Evolutionary conservation across 2,888 invertebrate genomes (phyloP).

Genomic region (Ornithoptera priamus): DNA sequence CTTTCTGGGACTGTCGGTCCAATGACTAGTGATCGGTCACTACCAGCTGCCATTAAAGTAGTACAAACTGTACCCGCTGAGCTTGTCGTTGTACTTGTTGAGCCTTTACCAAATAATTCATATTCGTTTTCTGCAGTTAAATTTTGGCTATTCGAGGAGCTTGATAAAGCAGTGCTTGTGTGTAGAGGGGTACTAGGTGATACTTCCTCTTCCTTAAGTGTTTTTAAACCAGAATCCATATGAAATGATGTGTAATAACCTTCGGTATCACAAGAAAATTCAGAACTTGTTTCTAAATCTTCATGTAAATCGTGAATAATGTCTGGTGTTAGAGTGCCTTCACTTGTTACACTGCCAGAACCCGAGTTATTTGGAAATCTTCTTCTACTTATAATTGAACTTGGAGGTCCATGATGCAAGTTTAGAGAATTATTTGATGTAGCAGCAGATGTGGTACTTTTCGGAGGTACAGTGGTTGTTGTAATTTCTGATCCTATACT

Average conservation of each 20-base stretch:
- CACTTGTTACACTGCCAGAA: constrained; percentile 91
- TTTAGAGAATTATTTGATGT: constrained; percentile 86
- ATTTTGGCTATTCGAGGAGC: constrained; percentile 85
- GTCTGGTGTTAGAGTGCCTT: constrained; percentile 91
- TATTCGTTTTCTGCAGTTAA: constrained; percentile 92
- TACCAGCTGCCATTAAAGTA: constrained; percentile 85
- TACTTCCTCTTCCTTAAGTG: constrained; percentile 85
- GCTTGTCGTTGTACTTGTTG: constrained; percentile 93
- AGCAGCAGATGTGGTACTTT: constrained; percentile 84
- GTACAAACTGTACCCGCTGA: constrained; percentile 95
- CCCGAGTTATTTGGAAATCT: constrained; percentile 86
- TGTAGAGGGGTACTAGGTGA: constrained; percentile 86
- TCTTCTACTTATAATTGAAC: constrained; percentile 84
- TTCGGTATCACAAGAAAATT: constrained; percentile 97
- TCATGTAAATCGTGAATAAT: constrained; percentile 89
- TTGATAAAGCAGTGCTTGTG: constrained; percentile 84
- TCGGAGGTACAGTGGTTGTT: constrained; percentile 83
- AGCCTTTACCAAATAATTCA: constrained; percentile 94
- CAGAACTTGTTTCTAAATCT: constrained; percentile 93
- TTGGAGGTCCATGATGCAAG: constrained; percentile 82
- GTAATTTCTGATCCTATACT: constrained; percentile 92
- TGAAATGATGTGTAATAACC: constrained; percentile 99
- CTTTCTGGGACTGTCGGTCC: constrained; percentile 91
- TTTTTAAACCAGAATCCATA: constrained; percentile 95
- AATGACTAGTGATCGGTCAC: constrained; percentile 80